Percentiles rank a stretch among this genome's conserved stretches.
Conservation (phyloP, 2,888 invertebrate genomes). For the Teleogryllus oceanicus region DNA sequence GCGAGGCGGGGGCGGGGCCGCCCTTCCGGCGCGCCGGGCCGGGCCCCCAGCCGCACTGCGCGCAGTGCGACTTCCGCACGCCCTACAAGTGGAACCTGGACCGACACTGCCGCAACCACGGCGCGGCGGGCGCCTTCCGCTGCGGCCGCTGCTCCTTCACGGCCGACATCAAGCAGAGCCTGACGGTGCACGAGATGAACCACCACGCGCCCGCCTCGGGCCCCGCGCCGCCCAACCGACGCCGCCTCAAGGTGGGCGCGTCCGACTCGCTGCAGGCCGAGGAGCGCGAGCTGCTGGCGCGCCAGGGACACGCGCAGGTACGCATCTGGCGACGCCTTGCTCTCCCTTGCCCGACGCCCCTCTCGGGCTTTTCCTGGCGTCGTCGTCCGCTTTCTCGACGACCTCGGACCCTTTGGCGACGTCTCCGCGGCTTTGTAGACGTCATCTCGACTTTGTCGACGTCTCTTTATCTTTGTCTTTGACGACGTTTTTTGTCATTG, state of each 20-base stretch:
- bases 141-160: constrained; percentile 87
- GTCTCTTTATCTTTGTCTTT: too few species aligned
- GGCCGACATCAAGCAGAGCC: constrained; percentile 85
- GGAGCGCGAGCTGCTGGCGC: constrained; percentile 40
- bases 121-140: constrained; percentile 76
- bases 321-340: too few species aligned
- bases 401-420: too few species aligned
- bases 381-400: too few species aligned
- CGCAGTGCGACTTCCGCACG: constrained; percentile 88
- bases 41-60: too few species aligned
- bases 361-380: too few species aligned
- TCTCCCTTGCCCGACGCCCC: too few species aligned
- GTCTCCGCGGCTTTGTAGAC: too few species aligned
- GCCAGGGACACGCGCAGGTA: not conserved
- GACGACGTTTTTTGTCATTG: too few species aligned
- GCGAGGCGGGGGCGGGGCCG: not conserved
- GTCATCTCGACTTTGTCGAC: too few species aligned
- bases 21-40: too few species aligned
- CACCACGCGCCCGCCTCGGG: constrained; percentile 80
- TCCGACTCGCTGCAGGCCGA: constrained; percentile 53
- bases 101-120: constrained; percentile 88
- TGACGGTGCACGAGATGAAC: constrained; percentile 89
- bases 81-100: constrained; percentile 90
- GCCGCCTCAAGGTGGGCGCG: constrained; percentile 72
- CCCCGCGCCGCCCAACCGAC: constrained; percentile 55